Evolutionary conservation across 2,888 invertebrate genomes (phyloP).

Genomic region (Tetragonula carbonaria): DNA sequence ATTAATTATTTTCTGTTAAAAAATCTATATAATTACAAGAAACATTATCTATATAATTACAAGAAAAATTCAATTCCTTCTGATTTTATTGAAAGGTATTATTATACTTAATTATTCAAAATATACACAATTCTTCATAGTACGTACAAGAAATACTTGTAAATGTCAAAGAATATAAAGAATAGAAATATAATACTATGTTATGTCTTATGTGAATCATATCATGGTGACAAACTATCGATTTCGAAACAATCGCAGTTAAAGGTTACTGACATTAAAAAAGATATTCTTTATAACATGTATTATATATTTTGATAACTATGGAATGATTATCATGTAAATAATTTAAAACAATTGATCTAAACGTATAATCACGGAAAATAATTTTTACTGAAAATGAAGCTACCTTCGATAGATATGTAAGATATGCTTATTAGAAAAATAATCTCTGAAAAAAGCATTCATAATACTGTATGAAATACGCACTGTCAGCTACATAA

Average conservation of each 20-base stretch:
- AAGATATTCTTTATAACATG: not conserved
- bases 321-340: not conserved
- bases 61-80: constrained; percentile 2
- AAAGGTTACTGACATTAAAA: not conserved
- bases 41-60: constrained; percentile 6
- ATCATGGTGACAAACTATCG: constrained; percentile 51
- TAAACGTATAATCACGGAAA: not conserved
- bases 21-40: not conserved
- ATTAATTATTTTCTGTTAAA: not conserved
- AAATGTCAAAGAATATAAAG: constrained; percentile 34
- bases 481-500: not conserved
- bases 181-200: constrained; percentile 41
- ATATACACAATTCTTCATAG: not conserved
- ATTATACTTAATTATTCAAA: not conserved
- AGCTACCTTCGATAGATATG: constrained; percentile 1
- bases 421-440: not conserved
- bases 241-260: constrained; percentile 40
- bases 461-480: constrained; percentile 14
- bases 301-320: not conserved
- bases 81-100: not conserved
- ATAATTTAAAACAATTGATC: not conserved
- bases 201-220: constrained; percentile 56
- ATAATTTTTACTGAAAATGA: not conserved
- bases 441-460: constrained; percentile 9
- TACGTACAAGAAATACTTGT: constrained; percentile 30